Conservation (phyloP, 2,888 invertebrate genomes). For the Coleophora deauratella region DNA sequence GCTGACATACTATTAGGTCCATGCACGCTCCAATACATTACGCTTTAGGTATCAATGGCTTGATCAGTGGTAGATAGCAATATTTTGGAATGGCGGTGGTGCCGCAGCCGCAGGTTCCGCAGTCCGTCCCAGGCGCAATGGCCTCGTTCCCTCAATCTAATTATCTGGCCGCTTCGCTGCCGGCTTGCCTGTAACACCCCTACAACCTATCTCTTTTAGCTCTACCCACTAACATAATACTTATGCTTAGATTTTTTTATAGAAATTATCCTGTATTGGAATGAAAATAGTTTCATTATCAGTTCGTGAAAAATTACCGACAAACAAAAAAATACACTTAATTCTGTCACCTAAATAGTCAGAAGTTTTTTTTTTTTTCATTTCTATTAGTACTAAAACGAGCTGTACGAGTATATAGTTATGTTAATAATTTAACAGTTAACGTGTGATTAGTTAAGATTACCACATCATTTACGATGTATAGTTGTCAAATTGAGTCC, state of each 20-base stretch:
- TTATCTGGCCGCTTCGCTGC: slow-evolving; percentile 64
- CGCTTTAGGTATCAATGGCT: slow-evolving; percentile 28
- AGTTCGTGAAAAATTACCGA: too few relatives aligned
- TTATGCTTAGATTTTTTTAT: slow-evolving; percentile 51
- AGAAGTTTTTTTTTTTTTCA: too few relatives aligned
- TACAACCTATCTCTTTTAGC: slow-evolving; percentile 43
- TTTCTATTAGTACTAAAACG: too few relatives aligned
- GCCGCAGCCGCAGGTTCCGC: slow-evolving; percentile 23
- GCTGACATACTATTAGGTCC: slow-evolving; percentile 52
- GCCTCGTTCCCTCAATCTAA: slow-evolving; percentile 62
- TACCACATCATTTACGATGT: neutral
- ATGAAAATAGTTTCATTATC: too few relatives aligned
- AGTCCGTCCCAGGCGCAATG: slow-evolving; percentile 30
- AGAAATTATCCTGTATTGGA: slow-evolving; percentile 24
- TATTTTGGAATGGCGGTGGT: slow-evolving; percentile 33
- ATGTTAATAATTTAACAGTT: too few relatives aligned
- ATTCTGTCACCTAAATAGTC: too few relatives aligned
- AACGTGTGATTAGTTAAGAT: neutral
- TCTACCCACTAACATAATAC: slow-evolving; percentile 39
- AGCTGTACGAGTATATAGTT: too few relatives aligned
- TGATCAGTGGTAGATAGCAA: slow-evolving; percentile 35
- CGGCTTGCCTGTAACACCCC: slow-evolving; percentile 42
- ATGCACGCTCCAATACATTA: slow-evolving; percentile 61
- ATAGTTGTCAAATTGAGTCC: slow-evolving; percentile 4
- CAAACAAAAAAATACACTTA: too few relatives aligned